A percentile compares a stretch with the other conserved stretches of the same genome.
Evolutionary conservation across 1,140 invertebrate genomes (phyloP).

Genomic region (Pentalonia nigronervosa): DNA sequence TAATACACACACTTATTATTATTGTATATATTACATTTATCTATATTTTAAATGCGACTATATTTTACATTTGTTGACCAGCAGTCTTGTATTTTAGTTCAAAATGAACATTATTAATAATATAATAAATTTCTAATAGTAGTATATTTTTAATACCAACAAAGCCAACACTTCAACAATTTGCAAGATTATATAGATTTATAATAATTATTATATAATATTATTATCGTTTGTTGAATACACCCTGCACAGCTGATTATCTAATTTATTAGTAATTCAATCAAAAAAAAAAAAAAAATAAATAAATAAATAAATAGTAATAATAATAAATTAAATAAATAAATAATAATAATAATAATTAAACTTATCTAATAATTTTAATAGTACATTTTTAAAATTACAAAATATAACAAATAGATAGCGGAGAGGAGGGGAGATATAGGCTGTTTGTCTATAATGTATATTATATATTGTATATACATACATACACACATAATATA

Average conservation of each 20-base stretch:
- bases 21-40: background rate
- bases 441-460: constrained; percentile 25
- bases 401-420: constrained; percentile 41
- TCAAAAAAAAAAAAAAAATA: constrained; percentile 34
- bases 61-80: constrained; percentile 13
- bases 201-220: constrained; percentile 34
- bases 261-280: constrained; percentile 41
- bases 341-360: constrained; percentile 2
- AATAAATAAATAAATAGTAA: no score
- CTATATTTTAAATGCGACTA: background rate
- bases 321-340: constrained; percentile 26
- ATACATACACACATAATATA: constrained; percentile 1
- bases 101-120: constrained; percentile 1
- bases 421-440: background rate
- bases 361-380: constrained; percentile 31
- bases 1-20: background rate
- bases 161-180: constrained; percentile 35
- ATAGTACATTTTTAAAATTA: constrained; percentile 34
- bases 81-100: constrained; percentile 43
- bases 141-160: constrained; percentile 28
- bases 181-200: constrained; percentile 21
- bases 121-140: constrained; percentile 17
- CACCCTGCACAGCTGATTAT: constrained; percentile 51
- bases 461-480: background rate
- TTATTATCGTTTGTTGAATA: constrained; percentile 50